A percentile compares a stretch with the other conserved stretches of the same genome.
These are phyloP conservation scores for Palythoa grandis DNA, from an alignment of 92 coral and sea anemone genomes.

Conservation along the genomic window DNA sequence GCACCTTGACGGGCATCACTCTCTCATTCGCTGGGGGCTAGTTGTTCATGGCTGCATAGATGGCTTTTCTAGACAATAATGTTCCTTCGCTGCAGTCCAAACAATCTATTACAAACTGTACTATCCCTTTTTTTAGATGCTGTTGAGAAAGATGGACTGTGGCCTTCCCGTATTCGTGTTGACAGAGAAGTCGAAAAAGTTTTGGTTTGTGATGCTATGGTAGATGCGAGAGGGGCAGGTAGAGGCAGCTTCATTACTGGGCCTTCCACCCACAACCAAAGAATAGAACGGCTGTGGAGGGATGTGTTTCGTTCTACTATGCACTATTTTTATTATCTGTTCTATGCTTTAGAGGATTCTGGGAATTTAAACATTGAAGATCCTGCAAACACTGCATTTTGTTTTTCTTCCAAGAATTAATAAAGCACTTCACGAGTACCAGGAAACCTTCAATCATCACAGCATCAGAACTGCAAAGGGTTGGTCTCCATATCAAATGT, in stretches of 20 bases:
- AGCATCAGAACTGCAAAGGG: conserved; percentile 1
- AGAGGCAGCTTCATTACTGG: conserved; percentile 21
- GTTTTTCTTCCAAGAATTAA: conserved; percentile 7
- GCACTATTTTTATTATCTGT: background rate
- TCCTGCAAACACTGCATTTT: background rate
- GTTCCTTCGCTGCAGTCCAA: conserved; percentile 46
- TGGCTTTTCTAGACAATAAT: conserved; percentile 57
- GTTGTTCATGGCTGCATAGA: conserved; percentile 55
- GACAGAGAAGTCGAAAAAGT: conserved; percentile 49
- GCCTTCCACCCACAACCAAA: conserved; percentile 7
- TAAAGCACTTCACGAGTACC: conserved; percentile 16
- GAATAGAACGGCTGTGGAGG: background rate
- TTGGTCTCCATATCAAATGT: background rate
- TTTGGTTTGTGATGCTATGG: conserved; percentile 19
- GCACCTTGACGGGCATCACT: conserved; percentile 59
- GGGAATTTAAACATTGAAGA: conserved; percentile 5
- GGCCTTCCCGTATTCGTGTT: conserved; percentile 70
- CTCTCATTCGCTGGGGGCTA: conserved; percentile 52
- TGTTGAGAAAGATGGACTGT: conserved; percentile 50
- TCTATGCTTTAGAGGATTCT: background rate
- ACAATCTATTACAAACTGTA: conserved; percentile 53
- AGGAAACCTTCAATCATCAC: conserved; percentile 12
- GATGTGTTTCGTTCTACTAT: conserved; percentile 6
- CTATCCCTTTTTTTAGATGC: conserved; percentile 44
- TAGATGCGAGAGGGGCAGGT: conserved; percentile 10